Evolutionary conservation across 2,113 vertebrate species (phyloP).

Genomic region (Suricata suricatta): DNA sequence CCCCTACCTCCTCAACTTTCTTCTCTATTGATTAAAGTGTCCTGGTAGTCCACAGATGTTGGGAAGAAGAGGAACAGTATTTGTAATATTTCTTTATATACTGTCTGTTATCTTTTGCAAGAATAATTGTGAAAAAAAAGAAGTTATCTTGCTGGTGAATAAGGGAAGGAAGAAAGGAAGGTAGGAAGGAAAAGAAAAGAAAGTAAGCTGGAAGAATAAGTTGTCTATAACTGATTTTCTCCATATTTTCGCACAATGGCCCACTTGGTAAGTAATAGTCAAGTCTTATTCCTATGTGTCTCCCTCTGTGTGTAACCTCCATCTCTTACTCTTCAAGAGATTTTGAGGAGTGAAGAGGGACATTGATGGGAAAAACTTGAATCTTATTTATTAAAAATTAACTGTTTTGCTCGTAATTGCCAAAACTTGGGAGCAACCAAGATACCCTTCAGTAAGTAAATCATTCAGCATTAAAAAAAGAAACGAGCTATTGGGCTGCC

Average conservation of each 20-base stretch:
- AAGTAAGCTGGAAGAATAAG: neutral
- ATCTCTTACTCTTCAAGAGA: neutral
- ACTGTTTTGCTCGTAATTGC: neutral
- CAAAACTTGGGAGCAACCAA: neutral
- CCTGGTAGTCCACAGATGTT: neutral
- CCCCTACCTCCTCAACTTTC: neutral
- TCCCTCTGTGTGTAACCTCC: neutral
- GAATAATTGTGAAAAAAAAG: neutral
- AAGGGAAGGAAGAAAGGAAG: too few relatives aligned
- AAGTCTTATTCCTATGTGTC: neutral
- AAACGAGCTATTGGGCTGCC: neutral
- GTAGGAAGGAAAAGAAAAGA: neutral
- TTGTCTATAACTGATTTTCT: neutral
- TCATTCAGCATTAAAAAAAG: neutral
- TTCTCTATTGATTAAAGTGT: neutral
- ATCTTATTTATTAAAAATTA: neutral
- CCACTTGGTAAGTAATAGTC: neutral
- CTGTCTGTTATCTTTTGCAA: constrained; percentile 11
- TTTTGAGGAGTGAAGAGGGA: neutral
- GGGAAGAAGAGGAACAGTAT: neutral
- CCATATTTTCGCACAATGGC: neutral
- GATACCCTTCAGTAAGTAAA: neutral
- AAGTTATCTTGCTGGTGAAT: neutral
- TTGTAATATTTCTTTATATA: constrained; percentile 37
- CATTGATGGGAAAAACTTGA: neutral